Evolutionary conservation across 1,140 invertebrate genomes (phyloP).

Genomic region (Odontomachus brunneus): DNA sequence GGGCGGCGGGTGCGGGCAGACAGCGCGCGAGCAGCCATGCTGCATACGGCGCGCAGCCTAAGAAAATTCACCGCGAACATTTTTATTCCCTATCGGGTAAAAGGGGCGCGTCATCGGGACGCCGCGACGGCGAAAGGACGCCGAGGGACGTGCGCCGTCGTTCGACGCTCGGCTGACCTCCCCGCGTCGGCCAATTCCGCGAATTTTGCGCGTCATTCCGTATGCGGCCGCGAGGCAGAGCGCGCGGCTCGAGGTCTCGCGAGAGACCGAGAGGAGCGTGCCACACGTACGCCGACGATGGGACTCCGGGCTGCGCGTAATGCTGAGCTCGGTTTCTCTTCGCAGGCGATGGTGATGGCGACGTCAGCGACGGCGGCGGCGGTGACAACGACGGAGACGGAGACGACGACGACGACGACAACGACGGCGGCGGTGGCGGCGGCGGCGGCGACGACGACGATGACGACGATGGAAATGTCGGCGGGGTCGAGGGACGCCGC

Average conservation of each 20-base stretch:
- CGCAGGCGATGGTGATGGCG: conserved; percentile 30
- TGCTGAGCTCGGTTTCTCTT: conserved; percentile 67
- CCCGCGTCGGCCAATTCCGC: conserved; percentile 56
- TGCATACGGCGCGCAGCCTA: conserved; percentile 71
- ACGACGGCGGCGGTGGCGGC: conserved; percentile 55
- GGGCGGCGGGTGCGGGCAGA: conserved; percentile 36
- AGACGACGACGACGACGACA: conserved; percentile 12
- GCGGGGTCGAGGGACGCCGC: conserved; percentile 27
- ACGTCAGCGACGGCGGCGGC: conserved; percentile 34
- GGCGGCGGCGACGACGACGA: conserved; percentile 28
- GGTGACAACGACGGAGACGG: conserved; percentile 47
- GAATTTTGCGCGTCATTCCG: conserved; percentile 74
- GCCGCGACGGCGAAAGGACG: conserved; percentile 66
- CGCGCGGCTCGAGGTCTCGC: conserved; percentile 63
- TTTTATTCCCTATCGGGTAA: conserved; percentile 77
- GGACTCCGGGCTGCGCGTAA: conserved; percentile 59
- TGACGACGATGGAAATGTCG: conserved; percentile 51
- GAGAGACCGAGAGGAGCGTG: conserved; percentile 47
- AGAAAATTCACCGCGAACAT: conserved; percentile 82
- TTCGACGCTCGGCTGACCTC: conserved; percentile 25
- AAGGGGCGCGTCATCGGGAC: conserved; percentile 63
- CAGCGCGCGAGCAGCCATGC: conserved; percentile 71
- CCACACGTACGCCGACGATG: conserved; percentile 61
- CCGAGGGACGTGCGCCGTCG: conserved; percentile 53
- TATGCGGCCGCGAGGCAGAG: conserved; percentile 67